A percentile compares a stretch with the other conserved stretches of the same genome.
Conservation (phyloP, 2,113 vertebrate genomes). For the Hassar affinis region DNA sequence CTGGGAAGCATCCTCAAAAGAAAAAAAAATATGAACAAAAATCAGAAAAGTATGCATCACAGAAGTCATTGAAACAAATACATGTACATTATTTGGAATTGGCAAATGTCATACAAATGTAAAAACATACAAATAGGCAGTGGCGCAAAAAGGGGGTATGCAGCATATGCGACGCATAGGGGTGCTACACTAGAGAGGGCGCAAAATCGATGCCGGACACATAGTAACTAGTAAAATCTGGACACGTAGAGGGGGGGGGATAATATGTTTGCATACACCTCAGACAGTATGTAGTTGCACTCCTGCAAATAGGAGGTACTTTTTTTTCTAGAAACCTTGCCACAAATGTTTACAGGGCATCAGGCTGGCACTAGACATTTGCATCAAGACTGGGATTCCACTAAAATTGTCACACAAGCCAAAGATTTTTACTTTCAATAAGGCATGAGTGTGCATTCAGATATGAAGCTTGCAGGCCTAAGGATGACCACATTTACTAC, state of each 20-base stretch:
- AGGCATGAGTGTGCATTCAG: neutral
- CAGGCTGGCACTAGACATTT: neutral
- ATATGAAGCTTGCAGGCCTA: neutral
- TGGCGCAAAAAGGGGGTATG: too few relatives aligned
- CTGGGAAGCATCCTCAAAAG: neutral
- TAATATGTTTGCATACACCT: too few relatives aligned
- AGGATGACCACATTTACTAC: neutral
- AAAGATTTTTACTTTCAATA: neutral
- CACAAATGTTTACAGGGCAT: neutral
- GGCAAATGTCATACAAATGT: neutral
- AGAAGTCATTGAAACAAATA: neutral
- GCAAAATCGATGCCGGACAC: too few relatives aligned
- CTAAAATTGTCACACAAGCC: neutral
- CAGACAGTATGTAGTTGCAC: too few relatives aligned
- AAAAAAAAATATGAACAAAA: neutral
- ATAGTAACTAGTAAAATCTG: too few relatives aligned
- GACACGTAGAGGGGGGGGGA: too few relatives aligned
- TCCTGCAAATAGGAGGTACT: too few relatives aligned
- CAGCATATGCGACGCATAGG: too few relatives aligned
- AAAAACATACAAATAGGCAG: too few relatives aligned
- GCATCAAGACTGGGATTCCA: neutral
- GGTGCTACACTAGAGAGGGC: too few relatives aligned
- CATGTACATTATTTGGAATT: neutral
- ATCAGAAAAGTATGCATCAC: neutral
- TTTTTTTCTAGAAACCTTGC: neutral